These are phyloP conservation scores for Hybos culiciformis DNA, from an alignment of 2,888 invertebrate species.

Conservation along the genomic window DNA sequence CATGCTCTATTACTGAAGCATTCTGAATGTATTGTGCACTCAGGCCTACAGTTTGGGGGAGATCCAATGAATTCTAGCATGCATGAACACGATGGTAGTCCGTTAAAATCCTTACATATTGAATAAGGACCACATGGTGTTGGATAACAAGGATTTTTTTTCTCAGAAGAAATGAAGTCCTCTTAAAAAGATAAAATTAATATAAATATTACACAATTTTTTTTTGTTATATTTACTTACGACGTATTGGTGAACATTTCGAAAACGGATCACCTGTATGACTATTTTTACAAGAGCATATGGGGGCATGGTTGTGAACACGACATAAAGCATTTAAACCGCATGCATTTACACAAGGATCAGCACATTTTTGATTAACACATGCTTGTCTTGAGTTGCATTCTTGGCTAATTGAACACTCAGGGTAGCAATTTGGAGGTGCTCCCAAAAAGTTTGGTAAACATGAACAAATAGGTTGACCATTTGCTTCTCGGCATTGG, in stretches of 20 bases:
- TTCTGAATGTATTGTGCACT: constrained; percentile 55
- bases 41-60: constrained; percentile 57
- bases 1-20: constrained; percentile 55
- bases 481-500: constrained; percentile 46
- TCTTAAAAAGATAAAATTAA: background rate
- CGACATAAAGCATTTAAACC: constrained; percentile 54
- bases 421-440: constrained; percentile 58
- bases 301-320: constrained; percentile 63
- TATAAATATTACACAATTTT: background rate
- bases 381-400: constrained; percentile 49
- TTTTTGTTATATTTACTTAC: constrained; percentile 22
- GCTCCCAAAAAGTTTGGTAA: constrained; percentile 44
- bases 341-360: constrained; percentile 49
- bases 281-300: constrained; percentile 56
- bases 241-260: constrained; percentile 41
- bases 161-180: constrained; percentile 11
- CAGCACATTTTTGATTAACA: constrained; percentile 47
- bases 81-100: constrained; percentile 52
- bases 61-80: constrained; percentile 46
- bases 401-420: constrained; percentile 52
- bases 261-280: constrained; percentile 66
- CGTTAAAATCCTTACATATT: constrained; percentile 43
- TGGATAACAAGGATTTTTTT: constrained; percentile 47
- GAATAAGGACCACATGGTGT: constrained; percentile 52
- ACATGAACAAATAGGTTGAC: constrained; percentile 49